Percentiles rank a stretch among this genome's conserved stretches.
Conservation (phyloP, 2,888 invertebrate genomes). For the Gastracanthus pulcherrimus region DNA sequence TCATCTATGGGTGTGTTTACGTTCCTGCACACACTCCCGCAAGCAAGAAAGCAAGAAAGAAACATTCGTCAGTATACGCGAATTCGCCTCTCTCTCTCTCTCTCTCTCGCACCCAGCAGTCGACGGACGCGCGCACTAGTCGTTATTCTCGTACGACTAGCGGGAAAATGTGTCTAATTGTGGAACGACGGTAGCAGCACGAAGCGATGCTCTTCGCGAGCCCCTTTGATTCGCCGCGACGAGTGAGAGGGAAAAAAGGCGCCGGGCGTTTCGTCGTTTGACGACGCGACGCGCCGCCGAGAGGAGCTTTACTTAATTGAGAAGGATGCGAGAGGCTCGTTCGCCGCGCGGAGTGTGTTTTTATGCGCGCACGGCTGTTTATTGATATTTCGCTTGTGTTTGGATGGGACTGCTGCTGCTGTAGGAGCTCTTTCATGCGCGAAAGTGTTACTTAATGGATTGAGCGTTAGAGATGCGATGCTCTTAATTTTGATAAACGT, state of each 20-base stretch:
- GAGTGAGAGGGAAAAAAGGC: neutral
- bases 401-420: neutral
- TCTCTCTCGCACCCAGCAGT: too few species aligned
- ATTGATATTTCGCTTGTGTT: conserved; percentile 34
- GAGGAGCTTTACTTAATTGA: conserved; percentile 49
- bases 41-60: too few species aligned
- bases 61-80: too few species aligned
- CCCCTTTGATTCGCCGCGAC: conserved; percentile 42
- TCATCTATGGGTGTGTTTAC: too few species aligned
- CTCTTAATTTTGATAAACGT: conserved; percentile 6
- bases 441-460: neutral
- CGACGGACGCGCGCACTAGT: too few species aligned
- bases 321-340: conserved; percentile 20
- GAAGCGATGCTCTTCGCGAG: neutral
- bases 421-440: neutral
- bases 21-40: too few species aligned
- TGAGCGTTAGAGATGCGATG: neutral
- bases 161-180: conserved; percentile 47
- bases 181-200: conserved; percentile 1
- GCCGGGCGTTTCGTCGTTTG: too few species aligned
- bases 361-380: conserved; percentile 28
- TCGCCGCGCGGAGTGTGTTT: conserved; percentile 15
- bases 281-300: conserved; percentile 1
- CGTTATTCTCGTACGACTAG: conserved; percentile 34
- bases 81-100: too few species aligned